These are phyloP conservation scores for Kryphioiulus occultus DNA, from an alignment of 2,888 invertebrate species.

Conservation along the genomic window DNA sequence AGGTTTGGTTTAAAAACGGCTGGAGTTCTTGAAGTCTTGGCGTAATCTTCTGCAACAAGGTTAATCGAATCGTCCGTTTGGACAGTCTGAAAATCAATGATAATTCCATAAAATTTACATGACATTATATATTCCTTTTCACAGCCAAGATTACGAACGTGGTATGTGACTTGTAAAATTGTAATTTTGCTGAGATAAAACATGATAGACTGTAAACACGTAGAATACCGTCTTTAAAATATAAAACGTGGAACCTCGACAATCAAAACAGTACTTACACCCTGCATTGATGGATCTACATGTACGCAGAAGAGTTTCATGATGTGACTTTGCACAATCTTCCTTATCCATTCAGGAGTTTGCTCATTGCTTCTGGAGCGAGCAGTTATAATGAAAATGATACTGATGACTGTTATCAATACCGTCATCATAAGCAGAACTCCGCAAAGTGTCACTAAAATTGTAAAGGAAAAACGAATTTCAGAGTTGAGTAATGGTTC, in stretches of 20 bases:
- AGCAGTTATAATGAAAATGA: background rate
- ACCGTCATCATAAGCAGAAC: background rate
- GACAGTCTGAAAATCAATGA: background rate
- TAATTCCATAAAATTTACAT: background rate
- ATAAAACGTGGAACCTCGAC: no score
- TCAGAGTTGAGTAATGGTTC: no score
- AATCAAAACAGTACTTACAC: background rate
- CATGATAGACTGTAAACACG: no score
- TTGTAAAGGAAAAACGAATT: no score
- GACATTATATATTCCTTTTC: background rate
- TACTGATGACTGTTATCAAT: background rate
- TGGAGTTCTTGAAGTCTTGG: background rate
- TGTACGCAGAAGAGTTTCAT: background rate
- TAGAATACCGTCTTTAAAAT: background rate
- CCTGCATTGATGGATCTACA: background rate
- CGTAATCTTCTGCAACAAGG: background rate
- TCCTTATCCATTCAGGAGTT: background rate
- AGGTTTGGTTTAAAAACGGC: background rate
- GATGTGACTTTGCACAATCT: background rate
- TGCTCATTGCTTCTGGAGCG: background rate
- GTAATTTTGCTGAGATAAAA: no score
- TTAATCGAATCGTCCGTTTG: background rate
- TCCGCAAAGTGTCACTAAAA: slow-evolving; percentile 1
- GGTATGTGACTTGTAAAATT: no score
- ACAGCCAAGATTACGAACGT: no score